Evolutionary conservation across 2,113 vertebrate species (phyloP).

Genomic region (Centropus unirufus): DNA sequence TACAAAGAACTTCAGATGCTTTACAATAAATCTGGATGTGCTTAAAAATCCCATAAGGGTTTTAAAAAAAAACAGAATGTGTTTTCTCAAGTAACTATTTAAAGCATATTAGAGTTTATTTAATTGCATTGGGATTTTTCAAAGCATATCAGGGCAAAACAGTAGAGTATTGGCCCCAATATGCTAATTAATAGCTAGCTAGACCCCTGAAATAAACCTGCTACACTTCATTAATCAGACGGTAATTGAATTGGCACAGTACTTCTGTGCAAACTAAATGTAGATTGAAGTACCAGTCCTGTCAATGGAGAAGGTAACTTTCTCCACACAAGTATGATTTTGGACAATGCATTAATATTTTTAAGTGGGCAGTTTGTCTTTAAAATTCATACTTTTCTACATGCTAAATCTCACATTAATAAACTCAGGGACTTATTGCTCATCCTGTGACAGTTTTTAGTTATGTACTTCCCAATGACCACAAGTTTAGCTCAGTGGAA

Average conservation of each 20-base stretch:
- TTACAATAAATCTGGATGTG: constrained; percentile 77
- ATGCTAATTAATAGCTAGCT: constrained; percentile 84
- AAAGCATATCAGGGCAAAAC: constrained; percentile 82
- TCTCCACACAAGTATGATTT: constrained; percentile 4
- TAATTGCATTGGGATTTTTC: constrained; percentile 83
- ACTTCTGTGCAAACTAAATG: constrained; percentile 78
- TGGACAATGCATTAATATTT: constrained; percentile 35
- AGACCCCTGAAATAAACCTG: constrained; percentile 84
- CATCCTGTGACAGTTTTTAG: not conserved
- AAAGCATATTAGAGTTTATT: constrained; percentile 82
- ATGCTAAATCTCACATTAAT: not conserved
- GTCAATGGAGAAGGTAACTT: constrained; percentile 57
- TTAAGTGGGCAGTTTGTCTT: not conserved
- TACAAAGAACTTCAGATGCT: constrained; percentile 66
- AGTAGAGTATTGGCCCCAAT: constrained; percentile 80
- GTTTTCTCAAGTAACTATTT: constrained; percentile 83
- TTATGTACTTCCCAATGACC: constrained; percentile 21
- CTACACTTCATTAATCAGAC: constrained; percentile 85
- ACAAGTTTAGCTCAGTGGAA: constrained; percentile 43
- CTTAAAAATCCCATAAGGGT: constrained; percentile 75
- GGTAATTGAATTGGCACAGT: constrained; percentile 86
- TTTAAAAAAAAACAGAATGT: constrained; percentile 70
- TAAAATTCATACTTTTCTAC: not conserved
- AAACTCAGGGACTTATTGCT: not conserved
- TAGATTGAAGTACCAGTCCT: constrained; percentile 75